Base-by-base conservation (phyloP, 1,140 invertebrate species). In the Drosophila insularis region DNA sequence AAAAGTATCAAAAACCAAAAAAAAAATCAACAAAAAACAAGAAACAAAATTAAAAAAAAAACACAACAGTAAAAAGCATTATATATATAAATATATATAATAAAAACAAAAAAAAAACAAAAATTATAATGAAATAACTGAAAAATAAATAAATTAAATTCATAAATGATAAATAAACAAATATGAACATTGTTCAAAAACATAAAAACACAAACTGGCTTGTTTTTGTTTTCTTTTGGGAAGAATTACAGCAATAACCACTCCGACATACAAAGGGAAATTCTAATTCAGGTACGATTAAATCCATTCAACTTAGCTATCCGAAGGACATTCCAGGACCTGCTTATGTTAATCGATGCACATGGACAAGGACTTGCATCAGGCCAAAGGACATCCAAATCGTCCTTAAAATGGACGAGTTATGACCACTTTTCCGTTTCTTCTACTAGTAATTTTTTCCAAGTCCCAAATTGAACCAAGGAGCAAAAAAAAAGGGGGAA, bases 111-210 rank as follows among this genome's bases (percentile, higher is more conserved):
- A 89, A 78, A 81, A 81, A 72, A 76, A 85, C 84, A 89, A 70
- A 87, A 89, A 89, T 78, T 89, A 89, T 85, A 89, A 85, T 81
- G 78, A 89, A 84, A 89, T 85, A 87, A 90, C 79, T 82, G 82
- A 82, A 72, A 87, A 90, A 78, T 90, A 90, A 85, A 89, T 90
- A 90, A 90, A 90, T 87, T 87, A 90, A 50, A 90, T 86, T 86
- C 84, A 86, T 87, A 90, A 50, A 81, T 86, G 78, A 89, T 90
- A 90, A 90, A 74, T 90, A 90, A 90, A 87, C 79, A 81, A 90
- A 90, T 90, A 90, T 87, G 87, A 90, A 90, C 87, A 90, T 90
- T 90, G 87, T 90, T 90, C 87, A 90, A 90, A 90, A 80, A 90
- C 71, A 84, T 67, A 87, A 14, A 46, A 50, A 19, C 43, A 50